A percentile compares a stretch with the other conserved stretches of the same genome.
Evolutionary conservation across 2,888 invertebrate species (phyloP).

Genomic region (Xestia sexstrigata): DNA sequence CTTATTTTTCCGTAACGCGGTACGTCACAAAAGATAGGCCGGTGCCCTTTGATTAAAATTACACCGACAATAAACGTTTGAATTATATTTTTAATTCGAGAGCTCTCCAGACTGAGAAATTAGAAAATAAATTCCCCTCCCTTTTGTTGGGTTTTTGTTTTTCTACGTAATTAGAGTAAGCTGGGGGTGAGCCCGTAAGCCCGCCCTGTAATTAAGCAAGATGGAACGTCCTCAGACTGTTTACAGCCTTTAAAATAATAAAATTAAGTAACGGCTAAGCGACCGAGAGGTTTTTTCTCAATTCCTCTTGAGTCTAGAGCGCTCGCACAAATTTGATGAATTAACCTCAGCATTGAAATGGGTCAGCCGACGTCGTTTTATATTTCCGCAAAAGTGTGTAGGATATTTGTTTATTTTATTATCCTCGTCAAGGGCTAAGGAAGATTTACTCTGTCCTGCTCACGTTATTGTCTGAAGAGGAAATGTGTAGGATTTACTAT

Average conservation of each 20-base stretch:
- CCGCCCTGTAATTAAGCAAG: constrained; percentile 86
- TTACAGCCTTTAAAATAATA: constrained; percentile 83
- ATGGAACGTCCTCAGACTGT: constrained; percentile 79
- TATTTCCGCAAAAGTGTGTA: constrained; percentile 59
- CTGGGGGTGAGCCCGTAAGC: constrained; percentile 78
- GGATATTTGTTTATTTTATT: constrained; percentile 68
- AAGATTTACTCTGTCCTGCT: constrained; percentile 61
- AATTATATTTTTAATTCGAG: constrained; percentile 84
- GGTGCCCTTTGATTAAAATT: constrained; percentile 75
- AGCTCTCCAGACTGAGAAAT: constrained; percentile 80
- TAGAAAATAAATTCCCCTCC: constrained; percentile 84
- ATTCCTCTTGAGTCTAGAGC: constrained; percentile 62
- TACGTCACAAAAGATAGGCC: constrained; percentile 61
- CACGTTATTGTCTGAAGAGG: constrained; percentile 45
- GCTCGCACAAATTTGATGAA: constrained; percentile 67
- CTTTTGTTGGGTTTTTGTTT: constrained; percentile 86
- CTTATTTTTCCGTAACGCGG: constrained; percentile 51
- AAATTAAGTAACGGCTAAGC: constrained; percentile 80
- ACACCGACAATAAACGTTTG: constrained; percentile 77
- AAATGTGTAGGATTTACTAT: constrained; percentile 59
- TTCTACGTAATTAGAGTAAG: constrained; percentile 87
- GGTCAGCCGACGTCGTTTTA: constrained; percentile 57
- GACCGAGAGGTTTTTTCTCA: constrained; percentile 62
- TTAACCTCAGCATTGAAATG: constrained; percentile 64
- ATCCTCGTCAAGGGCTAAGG: constrained; percentile 61